Evolutionary conservation across 2,888 invertebrate genomes (phyloP), one percentile per base, ranked within the genome.

Genomic region (Phragmatobia fuliginosa): DNA sequence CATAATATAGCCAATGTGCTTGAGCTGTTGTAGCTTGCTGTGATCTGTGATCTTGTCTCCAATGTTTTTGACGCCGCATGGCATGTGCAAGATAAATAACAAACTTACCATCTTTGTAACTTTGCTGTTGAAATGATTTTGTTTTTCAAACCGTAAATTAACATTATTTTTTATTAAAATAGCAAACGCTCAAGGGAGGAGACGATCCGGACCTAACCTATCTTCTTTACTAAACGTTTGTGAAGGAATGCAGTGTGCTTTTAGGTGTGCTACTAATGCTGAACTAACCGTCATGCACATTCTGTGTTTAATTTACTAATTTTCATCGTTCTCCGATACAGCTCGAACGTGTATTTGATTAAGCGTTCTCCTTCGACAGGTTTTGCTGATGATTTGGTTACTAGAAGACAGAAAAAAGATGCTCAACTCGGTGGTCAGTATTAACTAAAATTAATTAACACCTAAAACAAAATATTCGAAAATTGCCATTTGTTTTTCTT

Each of bases 341-440:
- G 38, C 63, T 36, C n/a, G 71, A 59, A 72, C 67, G 38, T 67
- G 38, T 69, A 68, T 68, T 78, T 81, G 62, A 81, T 66, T 33
- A 67, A 56, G 28, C 52, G 21, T 70, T 78, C 59, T 82, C 78
- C 82, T 73, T 86, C 73, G 33, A 82, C 92, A 95, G 95, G 95
- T 89, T 94, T 95, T 92, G 94, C 94, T 83, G 95, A 95, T 83
- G 95, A 95, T 86, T 87, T 94, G 84, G 95, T 95, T 77, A 95
- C 94, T 38, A 91, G 95, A 88, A 90, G 95, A 88, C 95, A 94
- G 81, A 95, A 95, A 84, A 95, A 95, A 85, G 94, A 95, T 87
- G 93, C 95, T 80, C 95, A 93, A 88, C 89, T 95, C 78, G 95
- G 95, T 87, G 95, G 95, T 95, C 74, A 88, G 92, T 89, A 79